These are phyloP conservation scores for Nanger granti DNA, from an alignment of 2,113 vertebrate genomes.

Conservation along the genomic window DNA sequence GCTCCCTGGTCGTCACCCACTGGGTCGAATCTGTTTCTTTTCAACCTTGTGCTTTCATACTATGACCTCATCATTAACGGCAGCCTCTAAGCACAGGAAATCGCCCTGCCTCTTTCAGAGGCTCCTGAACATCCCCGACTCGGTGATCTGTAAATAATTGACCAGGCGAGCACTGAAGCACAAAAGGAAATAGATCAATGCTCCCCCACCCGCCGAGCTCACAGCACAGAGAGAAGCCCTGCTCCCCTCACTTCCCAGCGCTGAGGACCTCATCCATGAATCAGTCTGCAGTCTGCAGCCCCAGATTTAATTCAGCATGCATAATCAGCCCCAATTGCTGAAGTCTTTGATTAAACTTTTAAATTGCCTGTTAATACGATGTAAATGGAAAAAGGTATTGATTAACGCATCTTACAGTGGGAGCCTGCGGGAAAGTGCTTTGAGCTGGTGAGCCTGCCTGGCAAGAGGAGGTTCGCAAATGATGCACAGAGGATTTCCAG, in stretches of 20 bases:
- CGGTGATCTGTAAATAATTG: constrained; percentile 61
- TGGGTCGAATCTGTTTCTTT: background rate
- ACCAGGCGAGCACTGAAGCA: background rate
- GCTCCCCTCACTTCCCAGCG: constrained; percentile 35
- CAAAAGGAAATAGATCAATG: constrained; percentile 66
- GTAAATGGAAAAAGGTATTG: constrained; percentile 53
- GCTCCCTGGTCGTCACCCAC: background rate
- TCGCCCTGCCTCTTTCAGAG: constrained; percentile 2
- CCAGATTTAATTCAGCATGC: constrained; percentile 46
- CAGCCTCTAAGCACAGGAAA: constrained; percentile 29
- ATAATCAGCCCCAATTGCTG: constrained; percentile 51
- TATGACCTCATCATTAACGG: constrained; percentile 30
- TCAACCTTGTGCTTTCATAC: background rate
- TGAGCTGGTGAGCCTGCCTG: background rate
- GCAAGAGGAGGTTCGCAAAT: background rate
- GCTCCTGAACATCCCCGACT: background rate
- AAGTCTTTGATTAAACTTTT: constrained; percentile 65
- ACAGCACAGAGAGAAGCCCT: background rate
- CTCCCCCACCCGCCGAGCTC: background rate
- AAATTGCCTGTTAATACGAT: constrained; percentile 52
- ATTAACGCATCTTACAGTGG: constrained; percentile 59
- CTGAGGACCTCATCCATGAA: background rate
- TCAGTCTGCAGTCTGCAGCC: constrained; percentile 28
- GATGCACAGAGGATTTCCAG: background rate
- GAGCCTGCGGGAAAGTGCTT: constrained; percentile 17